A percentile compares a stretch with the other conserved stretches of the same genome.
Conservation (phyloP, 2,797 vertebrate genomes). For the Coregonus suidteri region DNA sequence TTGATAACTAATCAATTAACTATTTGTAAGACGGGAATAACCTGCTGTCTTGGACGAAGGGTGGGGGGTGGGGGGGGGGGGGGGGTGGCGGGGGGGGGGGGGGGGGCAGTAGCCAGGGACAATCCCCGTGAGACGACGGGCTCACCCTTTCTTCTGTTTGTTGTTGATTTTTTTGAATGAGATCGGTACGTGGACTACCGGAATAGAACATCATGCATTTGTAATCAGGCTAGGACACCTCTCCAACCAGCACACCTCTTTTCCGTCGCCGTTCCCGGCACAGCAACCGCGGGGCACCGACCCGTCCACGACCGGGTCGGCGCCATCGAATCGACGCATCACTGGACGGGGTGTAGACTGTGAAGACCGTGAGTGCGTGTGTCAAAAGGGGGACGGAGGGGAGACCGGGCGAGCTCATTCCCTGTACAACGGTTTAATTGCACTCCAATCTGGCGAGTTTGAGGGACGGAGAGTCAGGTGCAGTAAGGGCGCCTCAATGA, state of each 20-base stretch:
- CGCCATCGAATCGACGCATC: constrained; percentile 39
- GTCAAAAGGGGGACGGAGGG: constrained; percentile 62
- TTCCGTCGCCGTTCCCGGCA: too few species aligned
- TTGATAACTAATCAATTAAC: constrained; percentile 38
- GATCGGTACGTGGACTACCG: constrained; percentile 41
- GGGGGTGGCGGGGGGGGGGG: background rate
- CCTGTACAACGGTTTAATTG: constrained; percentile 62
- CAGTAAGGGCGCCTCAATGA: constrained; percentile 79
- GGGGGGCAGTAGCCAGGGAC: constrained; percentile 32
- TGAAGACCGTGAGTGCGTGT: constrained; percentile 59
- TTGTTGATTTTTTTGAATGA: constrained; percentile 43
- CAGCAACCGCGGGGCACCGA: constrained; percentile 24
- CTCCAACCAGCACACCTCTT: constrained; percentile 52
- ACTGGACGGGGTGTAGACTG: constrained; percentile 74
- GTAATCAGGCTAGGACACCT: constrained; percentile 63
- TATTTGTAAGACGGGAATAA: constrained; percentile 49
- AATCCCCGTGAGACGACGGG: constrained; percentile 22
- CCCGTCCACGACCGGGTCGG: constrained; percentile 28
- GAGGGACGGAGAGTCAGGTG: constrained; percentile 73
- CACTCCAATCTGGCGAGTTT: constrained; percentile 66
- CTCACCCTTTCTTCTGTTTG: constrained; percentile 39
- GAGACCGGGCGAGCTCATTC: constrained; percentile 61
- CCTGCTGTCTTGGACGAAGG: constrained; percentile 30
- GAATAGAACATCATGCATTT: constrained; percentile 62
- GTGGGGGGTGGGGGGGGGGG: too few species aligned